phyloP scores from a whole-genome alignment of 2,888 invertebrate genomes.

The Rambutsinella grinnellia region DNA sequence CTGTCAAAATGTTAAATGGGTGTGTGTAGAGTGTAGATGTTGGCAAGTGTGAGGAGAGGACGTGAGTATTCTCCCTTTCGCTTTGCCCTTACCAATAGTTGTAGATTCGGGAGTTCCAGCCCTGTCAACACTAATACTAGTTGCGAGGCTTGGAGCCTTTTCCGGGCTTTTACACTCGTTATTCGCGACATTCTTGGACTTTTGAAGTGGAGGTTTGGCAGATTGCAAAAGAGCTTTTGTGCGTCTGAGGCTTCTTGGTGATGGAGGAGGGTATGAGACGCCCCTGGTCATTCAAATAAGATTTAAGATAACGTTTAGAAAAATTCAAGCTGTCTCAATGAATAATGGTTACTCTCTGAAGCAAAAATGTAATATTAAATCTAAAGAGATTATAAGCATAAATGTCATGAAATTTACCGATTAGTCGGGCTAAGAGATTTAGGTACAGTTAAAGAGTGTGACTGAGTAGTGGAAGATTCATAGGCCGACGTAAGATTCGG shows the following conservation, averaged over 20 bases:
- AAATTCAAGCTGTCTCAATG: not conserved
- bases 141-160: slow-evolving; percentile 44
- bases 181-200: slow-evolving; percentile 74
- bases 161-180: slow-evolving; percentile 60
- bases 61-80: slow-evolving; percentile 68
- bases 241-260: slow-evolving; percentile 71
- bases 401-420: slow-evolving; percentile 36
- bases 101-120: slow-evolving; percentile 21
- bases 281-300: slow-evolving; percentile 70
- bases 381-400: not conserved
- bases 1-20: slow-evolving; percentile 40
- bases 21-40: no score
- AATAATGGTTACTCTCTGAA: no score
- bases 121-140: slow-evolving; percentile 42
- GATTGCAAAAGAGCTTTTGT: slow-evolving; percentile 67
- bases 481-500: slow-evolving; percentile 77
- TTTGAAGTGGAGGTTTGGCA: slow-evolving; percentile 81
- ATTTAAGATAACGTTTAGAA: not conserved
- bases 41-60: no score
- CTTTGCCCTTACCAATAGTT: slow-evolving; percentile 10
- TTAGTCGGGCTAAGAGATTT: slow-evolving; percentile 69
- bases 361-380: slow-evolving; percentile 1
- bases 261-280: slow-evolving; percentile 87
- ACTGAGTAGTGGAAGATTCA: slow-evolving; percentile 69
- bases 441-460: slow-evolving; percentile 71